Evolutionary conservation across 1,140 invertebrate genomes (phyloP), one percentile per base, ranked within the genome.

Genomic region (Marisa cornuarietis): DNA sequence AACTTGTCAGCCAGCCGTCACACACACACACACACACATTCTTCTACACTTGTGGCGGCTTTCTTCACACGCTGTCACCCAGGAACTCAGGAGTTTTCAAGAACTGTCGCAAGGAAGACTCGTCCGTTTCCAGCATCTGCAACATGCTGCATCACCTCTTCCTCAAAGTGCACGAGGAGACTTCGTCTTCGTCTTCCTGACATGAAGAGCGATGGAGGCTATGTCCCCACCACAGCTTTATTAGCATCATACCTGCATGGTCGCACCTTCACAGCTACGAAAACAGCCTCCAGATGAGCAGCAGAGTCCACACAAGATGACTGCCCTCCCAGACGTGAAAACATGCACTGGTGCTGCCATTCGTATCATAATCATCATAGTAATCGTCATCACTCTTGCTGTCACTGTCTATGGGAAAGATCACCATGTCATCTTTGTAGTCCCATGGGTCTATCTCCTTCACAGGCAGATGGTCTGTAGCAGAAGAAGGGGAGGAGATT

Each of bases 401-500:
- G 18, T 20, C 13, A 10, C 26, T 8, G 54, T 58, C 65, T 42
- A 1, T 54, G 49, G 76, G 63, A 63, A 77, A 77, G 76, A 77
- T 51, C 26, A 68, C 24, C 76, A 77, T 77, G 31, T 77, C 63
- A 26, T 76, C 74, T 61, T 76, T 62, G 76, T 77, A 77, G 11
- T 77, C 76, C 62, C 62, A 77, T 7, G 63, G 63, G 31, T 77
- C 24, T 13, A 52, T n/a, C 49, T 77, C 76, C 9, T 66, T 54
- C 76, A 69, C 1, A 7, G 76, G 76, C 26, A 65, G 52, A 49
- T 77, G 63, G 24, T 77, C 76, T 77, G 65, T 16, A 72, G 54
- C 69, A 71, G 26, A 42, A 71, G 26, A 42, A 42, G 31, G 31
- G 6, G 31, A 42, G 31, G 31, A 42, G 0, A 42, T 42, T 42